These are phyloP conservation scores for Automeris io DNA, from an alignment of 2,888 invertebrate species.

Conservation along the genomic window DNA sequence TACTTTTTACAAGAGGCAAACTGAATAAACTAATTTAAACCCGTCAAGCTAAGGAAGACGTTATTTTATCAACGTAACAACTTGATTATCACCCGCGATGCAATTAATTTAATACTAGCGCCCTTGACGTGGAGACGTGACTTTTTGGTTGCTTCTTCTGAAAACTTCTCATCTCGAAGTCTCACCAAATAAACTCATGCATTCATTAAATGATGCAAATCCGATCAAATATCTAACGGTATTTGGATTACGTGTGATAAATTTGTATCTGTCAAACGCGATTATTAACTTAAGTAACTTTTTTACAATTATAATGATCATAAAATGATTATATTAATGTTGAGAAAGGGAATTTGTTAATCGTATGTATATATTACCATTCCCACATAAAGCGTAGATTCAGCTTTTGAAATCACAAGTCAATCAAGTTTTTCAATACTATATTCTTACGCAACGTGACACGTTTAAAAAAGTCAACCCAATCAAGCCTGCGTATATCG, in stretches of 20 bases:
- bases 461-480: constrained; percentile 22
- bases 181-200: constrained; percentile 37
- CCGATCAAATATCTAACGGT: constrained; percentile 71
- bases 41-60: too few species aligned
- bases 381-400: neutral
- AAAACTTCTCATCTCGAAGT: constrained; percentile 15
- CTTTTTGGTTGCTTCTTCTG: too few species aligned
- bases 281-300: constrained; percentile 48
- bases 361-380: neutral
- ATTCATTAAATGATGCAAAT: constrained; percentile 65
- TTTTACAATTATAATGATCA: constrained; percentile 27
- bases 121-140: too few species aligned
- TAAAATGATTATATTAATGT: constrained; percentile 19
- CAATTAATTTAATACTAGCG: too few species aligned
- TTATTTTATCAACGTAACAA: too few species aligned
- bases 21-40: too few species aligned
- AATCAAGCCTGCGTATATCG: constrained; percentile 23
- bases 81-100: too few species aligned
- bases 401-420: constrained; percentile 18
- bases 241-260: constrained; percentile 45
- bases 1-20: neutral
- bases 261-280: constrained; percentile 47
- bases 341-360: constrained; percentile 19
- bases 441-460: constrained; percentile 13
- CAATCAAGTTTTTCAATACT: constrained; percentile 21